These are phyloP conservation scores for Elgaria multicarinata DNA, from an alignment of 2,113 vertebrate species.

Conservation along the genomic window DNA sequence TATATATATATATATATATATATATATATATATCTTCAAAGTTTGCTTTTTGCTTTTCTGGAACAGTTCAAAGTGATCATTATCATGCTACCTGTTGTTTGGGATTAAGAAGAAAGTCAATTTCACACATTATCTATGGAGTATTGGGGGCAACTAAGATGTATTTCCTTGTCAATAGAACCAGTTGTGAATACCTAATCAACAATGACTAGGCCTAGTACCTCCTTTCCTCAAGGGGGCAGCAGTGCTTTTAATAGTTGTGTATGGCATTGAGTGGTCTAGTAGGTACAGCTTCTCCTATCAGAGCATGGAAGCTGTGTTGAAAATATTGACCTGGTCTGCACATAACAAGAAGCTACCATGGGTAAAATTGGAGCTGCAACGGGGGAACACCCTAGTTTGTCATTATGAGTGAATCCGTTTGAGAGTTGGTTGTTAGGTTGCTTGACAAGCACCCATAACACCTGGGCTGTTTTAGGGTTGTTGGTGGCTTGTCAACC, in stretches of 20 bases:
- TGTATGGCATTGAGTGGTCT: background rate
- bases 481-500: too few species aligned
- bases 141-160: conserved; percentile 8
- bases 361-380: too few species aligned
- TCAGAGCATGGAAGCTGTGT: background rate
- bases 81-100: background rate
- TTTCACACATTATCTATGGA: conserved; percentile 13
- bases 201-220: background rate
- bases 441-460: too few species aligned
- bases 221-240: background rate
- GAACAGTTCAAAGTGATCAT: background rate
- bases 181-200: background rate
- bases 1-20: conserved; percentile 62
- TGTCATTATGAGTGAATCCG: too few species aligned
- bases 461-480: too few species aligned
- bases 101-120: conserved; percentile 19
- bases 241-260: background rate
- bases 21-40: conserved; percentile 69
- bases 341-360: too few species aligned
- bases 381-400: too few species aligned
- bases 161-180: conserved; percentile 11
- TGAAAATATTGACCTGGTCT: background rate
- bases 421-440: too few species aligned
- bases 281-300: background rate
- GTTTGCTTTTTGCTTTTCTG: conserved; percentile 21